A percentile compares a stretch with the other conserved stretches of the same genome.
Evolutionary conservation across 1,140 invertebrate species (phyloP).

Genomic region (Papilio xuthus): DNA sequence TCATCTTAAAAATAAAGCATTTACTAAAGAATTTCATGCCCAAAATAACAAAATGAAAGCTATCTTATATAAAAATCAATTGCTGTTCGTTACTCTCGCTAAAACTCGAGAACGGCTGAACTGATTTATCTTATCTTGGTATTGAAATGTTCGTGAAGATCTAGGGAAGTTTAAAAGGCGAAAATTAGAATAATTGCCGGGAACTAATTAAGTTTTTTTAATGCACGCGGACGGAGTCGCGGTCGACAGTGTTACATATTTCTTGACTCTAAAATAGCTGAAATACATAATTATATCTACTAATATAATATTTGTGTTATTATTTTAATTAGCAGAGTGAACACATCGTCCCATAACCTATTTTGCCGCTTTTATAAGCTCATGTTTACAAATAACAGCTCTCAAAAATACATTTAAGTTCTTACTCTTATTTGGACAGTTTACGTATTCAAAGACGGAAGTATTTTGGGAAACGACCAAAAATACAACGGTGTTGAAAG

Average conservation of each 20-base stretch:
- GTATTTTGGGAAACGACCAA: slow-evolving; percentile 29
- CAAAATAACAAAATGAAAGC: neutral
- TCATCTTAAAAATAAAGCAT: no score
- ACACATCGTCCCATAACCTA: slow-evolving; percentile 7
- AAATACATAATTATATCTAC: neutral
- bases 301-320: slow-evolving; percentile 4
- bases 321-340: slow-evolving; percentile 2
- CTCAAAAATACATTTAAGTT: slow-evolving; percentile 16
- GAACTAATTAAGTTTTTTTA: no score
- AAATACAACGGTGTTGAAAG: slow-evolving; percentile 27
- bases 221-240: no score
- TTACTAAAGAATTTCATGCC: neutral
- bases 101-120: no score
- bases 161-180: no score
- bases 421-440: slow-evolving; percentile 18
- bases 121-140: no score
- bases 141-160: no score
- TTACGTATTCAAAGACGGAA: slow-evolving; percentile 19
- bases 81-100: no score
- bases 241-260: no score
- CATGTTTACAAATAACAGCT: slow-evolving; percentile 18
- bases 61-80: no score
- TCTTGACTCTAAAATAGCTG: neutral
- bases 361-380: neutral
- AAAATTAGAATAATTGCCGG: no score